Conservation (phyloP, 2,113 vertebrate species). For the Rutilus rutilus region DNA sequence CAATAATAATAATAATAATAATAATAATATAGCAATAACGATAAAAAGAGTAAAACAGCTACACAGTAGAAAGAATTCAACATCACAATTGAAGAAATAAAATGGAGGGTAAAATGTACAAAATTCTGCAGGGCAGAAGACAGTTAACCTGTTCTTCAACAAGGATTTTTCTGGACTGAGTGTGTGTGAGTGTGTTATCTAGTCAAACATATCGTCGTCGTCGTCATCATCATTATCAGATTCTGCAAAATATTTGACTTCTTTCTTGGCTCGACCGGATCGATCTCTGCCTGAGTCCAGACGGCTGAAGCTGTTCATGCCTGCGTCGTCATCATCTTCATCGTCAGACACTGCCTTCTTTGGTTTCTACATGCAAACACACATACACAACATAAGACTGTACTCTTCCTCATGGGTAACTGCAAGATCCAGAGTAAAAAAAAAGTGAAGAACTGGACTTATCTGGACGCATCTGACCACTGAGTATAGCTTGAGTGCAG, state of each 20-base stretch:
- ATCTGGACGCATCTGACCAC: not conserved
- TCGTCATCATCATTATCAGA: slow-evolving; percentile 87
- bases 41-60: slow-evolving; percentile 98
- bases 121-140: slow-evolving; percentile 88
- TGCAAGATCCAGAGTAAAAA: not conserved
- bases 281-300: slow-evolving; percentile 80
- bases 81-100: slow-evolving; percentile 93
- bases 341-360: slow-evolving; percentile 86
- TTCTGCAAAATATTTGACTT: slow-evolving; percentile 94
- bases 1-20: slow-evolving; percentile 83
- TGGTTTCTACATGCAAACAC: slow-evolving; percentile 76
- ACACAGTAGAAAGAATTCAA: slow-evolving; percentile 98
- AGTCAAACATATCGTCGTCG: slow-evolving; percentile 94
- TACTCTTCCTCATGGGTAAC: not conserved
- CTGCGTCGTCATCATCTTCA: slow-evolving; percentile 66
- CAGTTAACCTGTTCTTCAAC: slow-evolving; percentile 76
- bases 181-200: slow-evolving; percentile 61
- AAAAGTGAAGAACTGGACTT: not conserved
- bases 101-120: slow-evolving; percentile 94
- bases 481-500: not conserved
- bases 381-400: slow-evolving; percentile 27
- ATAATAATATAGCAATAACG: slow-evolving; percentile 76
- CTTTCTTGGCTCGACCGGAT: slow-evolving; percentile 89
- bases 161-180: slow-evolving; percentile 63
- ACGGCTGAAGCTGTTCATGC: slow-evolving; percentile 76